Evolutionary conservation across 2,113 vertebrate genomes (phyloP), one percentile per base, ranked within the genome.

Genomic region (Pelecanoides urinatrix): DNA sequence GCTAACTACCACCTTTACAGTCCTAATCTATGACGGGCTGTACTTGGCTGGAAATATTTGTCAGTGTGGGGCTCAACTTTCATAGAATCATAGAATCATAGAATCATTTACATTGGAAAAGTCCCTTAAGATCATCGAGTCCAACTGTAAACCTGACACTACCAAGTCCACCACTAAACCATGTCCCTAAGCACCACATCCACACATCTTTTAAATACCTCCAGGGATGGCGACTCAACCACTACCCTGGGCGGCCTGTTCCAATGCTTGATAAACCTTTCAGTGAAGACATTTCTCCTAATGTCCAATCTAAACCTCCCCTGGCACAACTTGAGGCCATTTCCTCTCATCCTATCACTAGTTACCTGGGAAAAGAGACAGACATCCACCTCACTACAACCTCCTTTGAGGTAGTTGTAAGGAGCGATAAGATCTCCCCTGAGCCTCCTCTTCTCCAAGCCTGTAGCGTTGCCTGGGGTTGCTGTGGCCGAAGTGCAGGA

Each of bases 211-310:
- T 13, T 13, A 49, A 49, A 49, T 25, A 49, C 49, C 49, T 49
- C 18, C 4, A 22, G 22, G 5, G 6, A 6, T 7, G 13, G 12
- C 16, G 38, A 67, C 32, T 61, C 1, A 0, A n/a, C 14, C 13
- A 13, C 5, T 81, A 55, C 45, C 9, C n/a, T 36, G 40, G 11
- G 23, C 16, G 62, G 7, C 5, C 6, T 59, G 8, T 36, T 63
- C 21, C 18, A 13, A 7, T n/a, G 13, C 4, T 32, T 18, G 7
- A 50, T 1, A 49, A 34, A 2, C 1, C 45, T 58, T 45, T 15
- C 17, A 30, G 8, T 25, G 7, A 86, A 52, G 6, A 45, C 23
- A 0, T 16, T 30, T 44, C 26, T 81, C 44, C 7, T 67, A 30
- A 58, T 47, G 23, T 4, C 21, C 7, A 47, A 47, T 30, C n/a